A percentile compares a stretch with the other conserved stretches of the same genome.
These are phyloP conservation scores for Leptinotarsa rubiginosa DNA, from an alignment of 2,888 invertebrate genomes.

Conservation along the genomic window DNA sequence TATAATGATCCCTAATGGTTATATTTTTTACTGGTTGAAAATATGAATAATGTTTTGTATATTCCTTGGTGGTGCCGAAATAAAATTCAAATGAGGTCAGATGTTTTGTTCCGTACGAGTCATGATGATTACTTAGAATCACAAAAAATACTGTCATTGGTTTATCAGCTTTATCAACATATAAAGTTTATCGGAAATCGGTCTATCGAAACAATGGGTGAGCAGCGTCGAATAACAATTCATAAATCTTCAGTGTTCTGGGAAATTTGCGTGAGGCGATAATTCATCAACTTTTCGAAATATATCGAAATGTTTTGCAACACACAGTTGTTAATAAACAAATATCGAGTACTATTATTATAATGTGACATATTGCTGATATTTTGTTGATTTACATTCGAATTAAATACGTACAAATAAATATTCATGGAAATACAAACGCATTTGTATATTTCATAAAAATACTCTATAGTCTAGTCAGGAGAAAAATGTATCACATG, in stretches of 20 bases:
- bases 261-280: slow-evolving; percentile 30
- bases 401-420: slow-evolving; percentile 8
- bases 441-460: too few relatives aligned
- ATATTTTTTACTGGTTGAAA: too few relatives aligned
- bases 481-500: too few relatives aligned
- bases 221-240: slow-evolving; percentile 32
- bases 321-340: background rate
- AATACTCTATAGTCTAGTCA: too few relatives aligned
- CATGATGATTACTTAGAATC: background rate
- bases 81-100: slow-evolving; percentile 11
- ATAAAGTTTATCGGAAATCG: slow-evolving; percentile 8
- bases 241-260: slow-evolving; percentile 33
- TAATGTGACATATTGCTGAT: background rate
- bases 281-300: background rate
- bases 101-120: background rate
- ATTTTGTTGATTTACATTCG: background rate
- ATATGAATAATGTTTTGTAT: too few relatives aligned
- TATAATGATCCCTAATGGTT: too few relatives aligned
- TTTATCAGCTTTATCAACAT: slow-evolving; percentile 6
- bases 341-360: background rate
- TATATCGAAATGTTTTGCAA: slow-evolving; percentile 5
- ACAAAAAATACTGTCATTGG: background rate
- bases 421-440: background rate
- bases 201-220: slow-evolving; percentile 39
- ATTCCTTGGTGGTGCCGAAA: background rate